A percentile compares a stretch with the other conserved stretches of the same genome.
phyloP scores from a whole-genome alignment of 1,140 invertebrate genomes.

The Drosophila bifasciata region DNA sequence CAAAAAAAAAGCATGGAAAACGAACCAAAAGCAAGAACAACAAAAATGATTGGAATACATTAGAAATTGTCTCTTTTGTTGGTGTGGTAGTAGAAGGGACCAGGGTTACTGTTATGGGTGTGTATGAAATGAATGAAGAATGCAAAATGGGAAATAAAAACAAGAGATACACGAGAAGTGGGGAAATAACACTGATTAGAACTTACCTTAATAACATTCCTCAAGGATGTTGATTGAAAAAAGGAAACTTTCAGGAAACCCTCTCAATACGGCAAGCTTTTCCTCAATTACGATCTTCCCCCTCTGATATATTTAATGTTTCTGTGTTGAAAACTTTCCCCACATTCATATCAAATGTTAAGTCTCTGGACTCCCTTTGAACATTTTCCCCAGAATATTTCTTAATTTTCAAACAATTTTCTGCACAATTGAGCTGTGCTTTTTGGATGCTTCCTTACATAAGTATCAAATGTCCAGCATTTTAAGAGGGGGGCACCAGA shows the following conservation, averaged over 20 bases:
- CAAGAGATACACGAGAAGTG: conserved; percentile 4
- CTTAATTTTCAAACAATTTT: conserved; percentile 44
- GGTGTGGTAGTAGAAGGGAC: background rate
- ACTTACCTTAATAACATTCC: background rate
- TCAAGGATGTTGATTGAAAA: conserved; percentile 3
- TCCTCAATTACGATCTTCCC: too few relatives aligned
- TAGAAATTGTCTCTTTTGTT: conserved; percentile 61
- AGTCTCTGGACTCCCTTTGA: background rate
- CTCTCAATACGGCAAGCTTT: background rate
- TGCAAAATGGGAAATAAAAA: conserved; percentile 31
- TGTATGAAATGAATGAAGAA: conserved; percentile 19
- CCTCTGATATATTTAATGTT: conserved; percentile 5
- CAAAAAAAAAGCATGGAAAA: conserved; percentile 5
- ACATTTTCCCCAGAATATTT: conserved; percentile 32
- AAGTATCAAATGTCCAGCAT: conserved; percentile 27
- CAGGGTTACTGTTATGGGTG: background rate
- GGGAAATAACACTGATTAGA: background rate
- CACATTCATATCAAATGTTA: conserved; percentile 22
- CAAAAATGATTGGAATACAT: conserved; percentile 68
- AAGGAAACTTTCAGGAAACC: conserved; percentile 4
- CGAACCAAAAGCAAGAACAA: conserved; percentile 35
- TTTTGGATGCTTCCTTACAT: conserved; percentile 15
- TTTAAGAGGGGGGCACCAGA: background rate
- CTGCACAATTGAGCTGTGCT: conserved; percentile 25
- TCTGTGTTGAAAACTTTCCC: conserved; percentile 10